Evolutionary conservation across 53 echinoderm and acorn worm genomes (phyloP).

Genomic region (Luidia sarsii): DNA sequence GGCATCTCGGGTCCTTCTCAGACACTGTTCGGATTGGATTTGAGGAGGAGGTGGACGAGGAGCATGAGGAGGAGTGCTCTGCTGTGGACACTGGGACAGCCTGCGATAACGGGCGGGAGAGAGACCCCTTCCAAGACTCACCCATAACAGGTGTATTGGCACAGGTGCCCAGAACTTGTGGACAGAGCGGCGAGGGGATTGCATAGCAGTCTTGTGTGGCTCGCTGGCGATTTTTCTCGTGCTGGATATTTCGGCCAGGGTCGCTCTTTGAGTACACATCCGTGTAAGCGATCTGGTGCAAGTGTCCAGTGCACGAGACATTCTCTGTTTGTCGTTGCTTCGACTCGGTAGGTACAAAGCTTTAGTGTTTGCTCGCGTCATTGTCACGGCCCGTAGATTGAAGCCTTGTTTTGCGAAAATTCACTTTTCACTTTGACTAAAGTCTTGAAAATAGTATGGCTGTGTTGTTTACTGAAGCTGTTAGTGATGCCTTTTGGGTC

Average conservation of each 20-base stretch:
- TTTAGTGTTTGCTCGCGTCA: too few species aligned
- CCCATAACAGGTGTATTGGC: slow-evolving; percentile 50
- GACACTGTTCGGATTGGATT: slow-evolving; percentile 45
- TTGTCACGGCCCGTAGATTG: too few species aligned
- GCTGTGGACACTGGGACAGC: too few species aligned
- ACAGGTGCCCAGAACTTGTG: slow-evolving; percentile 28
- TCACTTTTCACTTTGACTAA: too few species aligned
- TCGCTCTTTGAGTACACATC: too few species aligned
- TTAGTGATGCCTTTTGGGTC: too few species aligned
- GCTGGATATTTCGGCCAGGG: slow-evolving; percentile 16
- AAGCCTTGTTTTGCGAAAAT: too few species aligned
- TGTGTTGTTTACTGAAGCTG: too few species aligned
- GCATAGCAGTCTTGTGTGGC: slow-evolving; percentile 12
- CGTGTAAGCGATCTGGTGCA: too few species aligned
- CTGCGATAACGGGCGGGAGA: neutral
- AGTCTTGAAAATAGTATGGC: too few species aligned
- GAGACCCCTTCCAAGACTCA: neutral
- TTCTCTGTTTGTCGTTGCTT: neutral
- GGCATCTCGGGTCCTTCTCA: slow-evolving; percentile 6
- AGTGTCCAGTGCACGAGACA: neutral
- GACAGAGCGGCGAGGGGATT: slow-evolving; percentile 2
- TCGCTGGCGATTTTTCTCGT: neutral
- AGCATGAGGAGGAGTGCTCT: slow-evolving; percentile 11
- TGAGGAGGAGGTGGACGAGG: neutral
- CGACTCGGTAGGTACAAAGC: slow-evolving; percentile 3